These are phyloP conservation scores for Sisyra terminalis DNA, from an alignment of 2,888 invertebrate genomes.

Conservation along the genomic window DNA sequence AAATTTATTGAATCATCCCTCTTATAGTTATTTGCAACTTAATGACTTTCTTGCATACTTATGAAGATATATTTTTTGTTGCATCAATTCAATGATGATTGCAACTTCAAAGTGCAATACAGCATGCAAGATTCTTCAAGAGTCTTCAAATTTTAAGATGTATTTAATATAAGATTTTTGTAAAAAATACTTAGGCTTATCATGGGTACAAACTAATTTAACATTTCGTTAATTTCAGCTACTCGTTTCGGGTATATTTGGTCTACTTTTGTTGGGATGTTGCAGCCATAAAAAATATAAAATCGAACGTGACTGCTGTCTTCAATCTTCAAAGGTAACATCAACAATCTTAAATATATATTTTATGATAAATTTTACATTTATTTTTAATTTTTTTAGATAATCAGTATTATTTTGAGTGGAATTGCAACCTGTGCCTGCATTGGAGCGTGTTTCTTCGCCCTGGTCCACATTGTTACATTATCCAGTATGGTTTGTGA, in stretches of 20 bases:
- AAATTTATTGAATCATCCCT: too few species aligned
- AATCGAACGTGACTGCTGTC: constrained; percentile 23
- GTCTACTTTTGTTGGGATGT: constrained; percentile 25
- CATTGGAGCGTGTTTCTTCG: constrained; percentile 24
- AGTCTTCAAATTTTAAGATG: too few species aligned
- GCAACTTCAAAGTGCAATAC: too few species aligned
- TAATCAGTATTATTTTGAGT: constrained; percentile 25
- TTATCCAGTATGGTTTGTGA: constrained; percentile 25
- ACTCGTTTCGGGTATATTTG: constrained; percentile 25
- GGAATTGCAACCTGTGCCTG: constrained; percentile 23
- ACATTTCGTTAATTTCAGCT: constrained; percentile 19
- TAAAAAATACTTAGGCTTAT: too few species aligned
- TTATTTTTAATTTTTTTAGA: constrained; percentile 19
- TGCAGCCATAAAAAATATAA: constrained; percentile 28
- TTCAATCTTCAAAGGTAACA: constrained; percentile 27
- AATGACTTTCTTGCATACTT: too few species aligned
- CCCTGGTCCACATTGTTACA: constrained; percentile 24
- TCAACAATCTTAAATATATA: too few species aligned
- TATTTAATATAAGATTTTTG: too few species aligned
- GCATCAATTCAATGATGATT: too few species aligned
- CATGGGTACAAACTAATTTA: not conserved
- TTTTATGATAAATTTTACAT: too few species aligned
- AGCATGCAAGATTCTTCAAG: too few species aligned
- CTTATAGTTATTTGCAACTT: too few species aligned
- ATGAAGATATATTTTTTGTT: too few species aligned